Conservation (phyloP, 2,113 vertebrate genomes). For the Sphyrna mokarran region DNA sequence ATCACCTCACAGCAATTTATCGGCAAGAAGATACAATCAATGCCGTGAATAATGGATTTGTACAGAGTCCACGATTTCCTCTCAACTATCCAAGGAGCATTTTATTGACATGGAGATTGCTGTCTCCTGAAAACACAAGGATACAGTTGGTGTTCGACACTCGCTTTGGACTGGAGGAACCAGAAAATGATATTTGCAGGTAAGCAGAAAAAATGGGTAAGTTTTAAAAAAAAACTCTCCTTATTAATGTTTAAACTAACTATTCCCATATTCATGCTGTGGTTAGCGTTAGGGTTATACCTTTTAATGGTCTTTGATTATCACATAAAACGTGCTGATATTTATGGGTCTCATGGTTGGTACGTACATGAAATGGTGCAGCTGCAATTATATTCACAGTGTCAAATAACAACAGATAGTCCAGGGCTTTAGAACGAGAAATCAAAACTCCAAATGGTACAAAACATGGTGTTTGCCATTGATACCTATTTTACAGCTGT, state of each 20-base stretch:
- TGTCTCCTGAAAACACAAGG: conserved; percentile 68
- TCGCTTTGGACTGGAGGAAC: conserved; percentile 87
- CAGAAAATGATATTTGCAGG: conserved; percentile 89
- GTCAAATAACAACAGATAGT: neutral
- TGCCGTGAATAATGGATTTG: conserved; percentile 66
- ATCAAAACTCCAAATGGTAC: neutral
- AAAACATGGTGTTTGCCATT: neutral
- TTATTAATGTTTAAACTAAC: neutral
- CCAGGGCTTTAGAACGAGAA: neutral
- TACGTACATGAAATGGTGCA: neutral
- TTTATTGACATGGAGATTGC: conserved; percentile 82
- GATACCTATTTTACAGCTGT: neutral
- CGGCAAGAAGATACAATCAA: conserved; percentile 77
- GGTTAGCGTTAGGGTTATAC: neutral
- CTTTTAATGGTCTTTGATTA: neutral
- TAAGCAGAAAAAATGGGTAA: conserved; percentile 50
- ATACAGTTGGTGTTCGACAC: conserved; percentile 86
- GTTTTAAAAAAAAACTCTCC: neutral
- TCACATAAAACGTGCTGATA: neutral
- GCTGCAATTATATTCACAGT: neutral
- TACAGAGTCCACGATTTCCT: conserved; percentile 90
- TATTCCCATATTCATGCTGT: neutral
- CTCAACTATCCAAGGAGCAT: conserved; percentile 87
- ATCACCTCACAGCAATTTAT: conserved; percentile 95
- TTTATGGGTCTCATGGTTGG: neutral